phyloP scores from a whole-genome alignment of 2,797 vertebrate genomes.

The Hemitrygon akajei region DNA sequence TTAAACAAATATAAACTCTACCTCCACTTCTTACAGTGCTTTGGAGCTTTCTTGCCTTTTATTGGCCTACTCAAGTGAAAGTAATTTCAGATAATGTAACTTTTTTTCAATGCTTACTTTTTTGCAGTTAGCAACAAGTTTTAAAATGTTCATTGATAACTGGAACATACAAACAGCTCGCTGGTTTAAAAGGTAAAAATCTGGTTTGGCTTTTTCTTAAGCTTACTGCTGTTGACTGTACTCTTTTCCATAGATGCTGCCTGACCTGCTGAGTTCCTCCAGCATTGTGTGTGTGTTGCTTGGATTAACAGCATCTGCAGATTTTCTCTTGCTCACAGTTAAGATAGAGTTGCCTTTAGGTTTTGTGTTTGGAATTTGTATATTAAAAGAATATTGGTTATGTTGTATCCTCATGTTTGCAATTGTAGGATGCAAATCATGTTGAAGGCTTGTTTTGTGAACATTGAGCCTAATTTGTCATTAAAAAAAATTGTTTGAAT shows the following conservation, averaged over 20 bases:
- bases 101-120: constrained; percentile 42
- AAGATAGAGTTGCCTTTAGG: neutral
- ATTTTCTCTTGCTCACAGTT: too few relatives aligned
- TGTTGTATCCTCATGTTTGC: neutral
- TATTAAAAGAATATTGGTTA: neutral
- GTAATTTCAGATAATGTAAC: neutral
- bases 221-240: too few relatives aligned
- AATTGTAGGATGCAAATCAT: neutral
- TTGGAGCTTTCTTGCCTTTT: neutral
- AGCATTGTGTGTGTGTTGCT: too few relatives aligned
- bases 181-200: constrained; percentile 88
- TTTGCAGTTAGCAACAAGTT: constrained; percentile 89
- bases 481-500: neutral
- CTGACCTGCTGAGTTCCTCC: too few relatives aligned
- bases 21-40: too few relatives aligned
- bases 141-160: constrained; percentile 97
- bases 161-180: constrained; percentile 98
- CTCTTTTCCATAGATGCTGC: too few relatives aligned
- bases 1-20: neutral
- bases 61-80: neutral
- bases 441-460: neutral
- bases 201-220: constrained; percentile 37
- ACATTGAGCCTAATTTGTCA: neutral
- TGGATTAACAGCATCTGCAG: too few relatives aligned
- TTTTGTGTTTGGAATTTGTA: neutral